Percentiles rank a stretch among this genome's conserved stretches.
Conservation (phyloP, 2,888 invertebrate species). For the Blomia tropicalis region DNA sequence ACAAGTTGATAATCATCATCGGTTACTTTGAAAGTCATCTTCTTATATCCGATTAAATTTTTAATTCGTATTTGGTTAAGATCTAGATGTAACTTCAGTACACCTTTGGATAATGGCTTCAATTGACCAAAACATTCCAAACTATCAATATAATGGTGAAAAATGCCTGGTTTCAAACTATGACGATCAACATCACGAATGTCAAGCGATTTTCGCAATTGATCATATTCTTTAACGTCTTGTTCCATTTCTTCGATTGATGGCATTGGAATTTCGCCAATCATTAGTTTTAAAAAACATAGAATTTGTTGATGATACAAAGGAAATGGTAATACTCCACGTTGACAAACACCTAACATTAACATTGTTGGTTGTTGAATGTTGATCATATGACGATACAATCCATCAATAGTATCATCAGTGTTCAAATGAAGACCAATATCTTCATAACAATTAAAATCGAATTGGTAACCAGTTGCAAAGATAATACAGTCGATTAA, state of each 20-base stretch:
- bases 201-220: conserved; percentile 19
- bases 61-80: conserved; percentile 19
- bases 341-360: conserved; percentile 60
- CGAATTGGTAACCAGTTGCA: conserved; percentile 29
- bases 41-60: conserved; percentile 26
- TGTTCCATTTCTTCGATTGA: conserved; percentile 46
- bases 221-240: conserved; percentile 40
- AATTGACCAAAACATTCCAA: conserved; percentile 9
- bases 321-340: conserved; percentile 60
- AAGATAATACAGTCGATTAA: conserved; percentile 27
- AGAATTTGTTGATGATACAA: conserved; percentile 55
- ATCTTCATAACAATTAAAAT: conserved; percentile 27
- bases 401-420: conserved; percentile 27
- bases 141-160: background rate
- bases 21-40: conserved; percentile 22
- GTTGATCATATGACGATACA: conserved; percentile 52
- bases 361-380: conserved; percentile 61
- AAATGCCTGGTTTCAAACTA: conserved; percentile 20
- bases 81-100: conserved; percentile 25
- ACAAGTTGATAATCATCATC: too few species aligned
- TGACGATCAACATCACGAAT: conserved; percentile 26
- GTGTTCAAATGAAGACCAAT: conserved; percentile 25
- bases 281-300: conserved; percentile 49
- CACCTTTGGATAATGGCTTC: conserved; percentile 19
- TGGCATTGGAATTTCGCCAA: conserved; percentile 48